These are phyloP conservation scores for Mobula birostris DNA, from an alignment of 2,113 vertebrate species.

Conservation along the genomic window DNA sequence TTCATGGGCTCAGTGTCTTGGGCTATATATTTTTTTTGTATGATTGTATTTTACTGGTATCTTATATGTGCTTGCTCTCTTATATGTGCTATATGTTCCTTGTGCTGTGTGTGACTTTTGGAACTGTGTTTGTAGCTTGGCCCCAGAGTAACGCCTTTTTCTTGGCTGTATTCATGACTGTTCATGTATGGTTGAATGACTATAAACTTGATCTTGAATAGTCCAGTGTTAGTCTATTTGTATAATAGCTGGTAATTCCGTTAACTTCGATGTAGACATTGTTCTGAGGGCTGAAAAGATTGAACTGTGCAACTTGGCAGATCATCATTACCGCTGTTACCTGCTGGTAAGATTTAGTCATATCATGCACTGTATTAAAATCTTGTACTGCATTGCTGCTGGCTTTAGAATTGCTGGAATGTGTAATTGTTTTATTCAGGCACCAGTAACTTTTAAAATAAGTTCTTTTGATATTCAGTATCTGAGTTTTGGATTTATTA, in stretches of 20 bases:
- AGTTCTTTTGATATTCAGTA: not conserved
- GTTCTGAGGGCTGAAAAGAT: conserved; percentile 51
- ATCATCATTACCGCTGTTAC: conserved; percentile 48
- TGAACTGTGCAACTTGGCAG: conserved; percentile 48
- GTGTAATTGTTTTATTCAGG: not conserved
- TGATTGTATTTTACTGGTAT: too few species aligned
- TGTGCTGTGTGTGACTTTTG: too few species aligned
- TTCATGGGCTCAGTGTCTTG: too few species aligned
- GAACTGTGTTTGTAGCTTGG: too few species aligned
- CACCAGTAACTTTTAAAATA: not conserved
- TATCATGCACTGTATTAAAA: not conserved
- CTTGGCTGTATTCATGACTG: too few species aligned
- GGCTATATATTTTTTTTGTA: too few species aligned
- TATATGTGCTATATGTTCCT: too few species aligned
- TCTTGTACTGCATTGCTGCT: not conserved
- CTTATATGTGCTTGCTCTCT: too few species aligned
- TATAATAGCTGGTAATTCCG: conserved; percentile 40
- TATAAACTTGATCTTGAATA: too few species aligned
- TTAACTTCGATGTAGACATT: conserved; percentile 62
- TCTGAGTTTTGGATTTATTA: not conserved
- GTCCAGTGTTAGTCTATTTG: not conserved
- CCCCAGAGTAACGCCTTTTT: too few species aligned
- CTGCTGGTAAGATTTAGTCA: conserved; percentile 64
- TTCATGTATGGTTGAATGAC: too few species aligned
- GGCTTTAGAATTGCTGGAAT: not conserved